Evolutionary conservation across 2,797 vertebrate genomes (phyloP), one percentile per base, ranked within the genome.

Genomic region (Limosa lapponica): DNA sequence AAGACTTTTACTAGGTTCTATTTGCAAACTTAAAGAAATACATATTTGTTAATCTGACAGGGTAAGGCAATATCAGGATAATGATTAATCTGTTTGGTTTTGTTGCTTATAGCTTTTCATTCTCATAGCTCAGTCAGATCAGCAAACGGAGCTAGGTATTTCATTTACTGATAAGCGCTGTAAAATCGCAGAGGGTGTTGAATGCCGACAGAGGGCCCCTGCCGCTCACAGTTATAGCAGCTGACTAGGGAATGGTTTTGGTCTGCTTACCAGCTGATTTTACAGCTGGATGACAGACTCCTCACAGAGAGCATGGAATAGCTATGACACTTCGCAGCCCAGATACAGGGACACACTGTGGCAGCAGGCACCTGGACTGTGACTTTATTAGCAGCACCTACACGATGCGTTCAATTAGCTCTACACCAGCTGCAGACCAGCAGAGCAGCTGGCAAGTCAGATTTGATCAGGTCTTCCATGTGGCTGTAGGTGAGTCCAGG

Each of bases 191-290:
- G 34, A 55, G 36, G 14, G 3, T 17, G 36, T 10, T 69, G 51
- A 30, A n/a, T 1, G 2, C 79, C 90, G 70, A 28, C 57, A 95
- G 95, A 77, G 93, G 90, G 90, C 91, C 74, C 55, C 92, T 91
- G 82, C 10, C 13, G n/a, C 75, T 46, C 71, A 58, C 0, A 0
- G 32, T 28, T 87, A 2, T 5, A 37, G 49, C 20, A 62, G 22
- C 41, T 61, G 54, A 17, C 5, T 10, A 13, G 23, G 23, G 6
- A 49, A 43, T 7, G 16, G 20, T 5, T 52, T 64, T 24, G 46
- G 7, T 73, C 28, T 75, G 67, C 64, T 90, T 13, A 19, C 18
- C 39, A n/a, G 57, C 52, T 70, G 3, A 1, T 64, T 49, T 82
- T 52, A 24, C 44, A 80, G 59, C 46, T 80, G 36, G 32, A 15